Evolutionary conservation across 2,797 vertebrate genomes (phyloP), one percentile per base, ranked within the genome.

Genomic region (Jordanella pulchra): DNA sequence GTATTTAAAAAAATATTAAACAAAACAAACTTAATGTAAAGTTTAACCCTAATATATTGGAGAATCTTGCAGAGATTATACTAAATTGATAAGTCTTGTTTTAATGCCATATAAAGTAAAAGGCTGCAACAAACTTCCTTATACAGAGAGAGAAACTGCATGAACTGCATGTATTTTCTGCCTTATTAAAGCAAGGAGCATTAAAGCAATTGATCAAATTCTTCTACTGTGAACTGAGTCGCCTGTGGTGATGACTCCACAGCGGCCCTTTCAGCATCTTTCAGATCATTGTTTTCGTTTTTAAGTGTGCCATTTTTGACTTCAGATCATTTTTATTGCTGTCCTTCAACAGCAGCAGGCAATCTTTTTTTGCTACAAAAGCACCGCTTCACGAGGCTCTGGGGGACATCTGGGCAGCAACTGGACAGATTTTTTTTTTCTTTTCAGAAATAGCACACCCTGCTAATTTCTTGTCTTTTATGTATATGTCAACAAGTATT

Each of bases 151-250:
- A 71, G 23, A 72, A 42, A 56, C 42, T 21, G 51, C 67, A 55
- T 39, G 15, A 55, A 55, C 63, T 47, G n/a, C 63, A 65, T 65
- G 44, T 47, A 65, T 55, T 68, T 68, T 55, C 67, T 55, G 67
- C 67, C 67, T 25, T 68, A 54, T 68, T 54, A 68, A 68, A 68
- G 35, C 51, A 14, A 44, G 27, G 51, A 68, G 51, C 53, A 68
- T 68, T 68, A 68, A 68, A 68, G 67, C 51, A 39, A 68, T 68
- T 54, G 53, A 54, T 68, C 51, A 68, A 68, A 68, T 54, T 42
- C 32, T 55, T 68, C 51, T 18, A 44, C 51, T 28, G 51, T 44
- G 67, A 68, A 55, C 67, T 32, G 21, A 51, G 48, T 51, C 12
- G 67, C 67, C 67, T 68, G 67, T 55, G 51, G 67, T 68, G 67